phyloP scores from a whole-genome alignment of 2,113 vertebrate species.

The Chionis minor region DNA sequence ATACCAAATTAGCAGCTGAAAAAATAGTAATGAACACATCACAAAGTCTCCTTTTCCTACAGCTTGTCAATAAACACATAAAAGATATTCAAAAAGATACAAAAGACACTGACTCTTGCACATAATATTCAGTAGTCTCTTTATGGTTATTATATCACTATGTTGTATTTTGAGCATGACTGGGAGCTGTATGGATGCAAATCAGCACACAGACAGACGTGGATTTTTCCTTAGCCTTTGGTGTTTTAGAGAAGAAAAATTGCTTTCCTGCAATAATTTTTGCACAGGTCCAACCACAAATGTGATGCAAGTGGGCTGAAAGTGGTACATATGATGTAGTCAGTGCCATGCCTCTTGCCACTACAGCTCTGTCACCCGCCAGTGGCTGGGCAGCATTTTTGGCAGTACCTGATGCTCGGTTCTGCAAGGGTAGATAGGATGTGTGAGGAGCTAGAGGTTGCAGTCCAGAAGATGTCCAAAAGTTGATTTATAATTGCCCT shows the following conservation, averaged over 20 bases:
- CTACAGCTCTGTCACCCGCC: neutral
- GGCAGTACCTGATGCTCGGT: neutral
- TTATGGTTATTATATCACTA: neutral
- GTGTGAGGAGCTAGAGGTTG: neutral
- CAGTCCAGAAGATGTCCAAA: neutral
- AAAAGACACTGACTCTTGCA: neutral
- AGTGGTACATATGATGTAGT: neutral
- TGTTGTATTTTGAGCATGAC: neutral
- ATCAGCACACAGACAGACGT: neutral
- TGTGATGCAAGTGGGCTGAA: neutral
- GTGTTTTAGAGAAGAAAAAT: neutral
- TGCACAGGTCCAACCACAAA: neutral
- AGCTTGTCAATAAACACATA: neutral
- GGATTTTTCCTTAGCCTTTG: neutral
- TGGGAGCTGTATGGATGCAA: neutral
- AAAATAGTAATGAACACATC: neutral
- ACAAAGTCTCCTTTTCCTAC: neutral
- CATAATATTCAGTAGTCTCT: fast-evolving
- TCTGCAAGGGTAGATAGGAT: neutral
- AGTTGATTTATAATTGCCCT: neutral
- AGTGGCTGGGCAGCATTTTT: neutral
- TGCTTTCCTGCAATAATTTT: neutral
- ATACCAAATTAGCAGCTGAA: slow-evolving; percentile 77
- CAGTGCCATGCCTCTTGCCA: neutral
- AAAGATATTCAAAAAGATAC: neutral